phyloP scores from a whole-genome alignment of 2,797 vertebrate genomes.

The Morus bassanus region DNA sequence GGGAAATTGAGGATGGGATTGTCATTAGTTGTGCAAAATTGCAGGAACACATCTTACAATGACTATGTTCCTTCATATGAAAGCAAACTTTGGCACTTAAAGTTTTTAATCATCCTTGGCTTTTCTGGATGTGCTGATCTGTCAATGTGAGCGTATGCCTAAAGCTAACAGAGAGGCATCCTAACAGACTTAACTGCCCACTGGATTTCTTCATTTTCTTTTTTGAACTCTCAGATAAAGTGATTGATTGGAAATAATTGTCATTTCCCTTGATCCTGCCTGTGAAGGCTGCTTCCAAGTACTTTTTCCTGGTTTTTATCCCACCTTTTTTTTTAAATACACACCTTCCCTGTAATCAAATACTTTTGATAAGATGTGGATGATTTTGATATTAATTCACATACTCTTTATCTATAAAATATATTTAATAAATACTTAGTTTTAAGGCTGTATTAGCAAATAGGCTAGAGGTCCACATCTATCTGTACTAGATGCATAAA shows the following conservation, averaged over 20 bases:
- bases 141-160: neutral
- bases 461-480: neutral
- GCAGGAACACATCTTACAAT: neutral
- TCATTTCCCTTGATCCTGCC: neutral
- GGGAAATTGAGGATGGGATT: neutral
- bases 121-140: neutral
- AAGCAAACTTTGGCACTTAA: neutral
- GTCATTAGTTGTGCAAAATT: neutral
- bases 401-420: neutral
- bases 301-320: neutral
- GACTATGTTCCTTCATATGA: neutral
- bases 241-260: neutral
- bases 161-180: neutral
- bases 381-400: neutral
- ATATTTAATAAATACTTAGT: neutral
- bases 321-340: neutral
- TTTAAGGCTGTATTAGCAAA: neutral
- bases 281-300: neutral
- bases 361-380: neutral
- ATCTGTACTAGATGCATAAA: neutral
- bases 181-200: neutral
- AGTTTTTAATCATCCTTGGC: neutral
- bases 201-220: neutral
- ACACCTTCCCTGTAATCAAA: neutral
- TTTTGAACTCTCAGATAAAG: neutral